phyloP scores from a whole-genome alignment of 1,140 invertebrate species.

The Drosophila nasuta region DNA sequence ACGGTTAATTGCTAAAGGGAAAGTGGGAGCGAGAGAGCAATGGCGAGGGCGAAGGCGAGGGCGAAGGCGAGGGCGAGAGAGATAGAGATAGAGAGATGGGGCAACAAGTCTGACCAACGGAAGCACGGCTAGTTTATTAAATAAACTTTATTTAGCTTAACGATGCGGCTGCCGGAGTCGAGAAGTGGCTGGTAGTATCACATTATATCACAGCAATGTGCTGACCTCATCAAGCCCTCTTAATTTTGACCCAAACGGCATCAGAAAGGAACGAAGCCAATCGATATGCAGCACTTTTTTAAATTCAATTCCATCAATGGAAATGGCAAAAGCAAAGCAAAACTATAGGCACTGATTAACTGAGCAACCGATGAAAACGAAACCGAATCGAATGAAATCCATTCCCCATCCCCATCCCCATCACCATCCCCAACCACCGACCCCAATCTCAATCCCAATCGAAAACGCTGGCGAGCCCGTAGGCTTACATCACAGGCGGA shows the following conservation, averaged over 20 bases:
- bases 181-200: constrained; percentile 6
- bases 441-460: not conserved
- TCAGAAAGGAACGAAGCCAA: constrained; percentile 6
- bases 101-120: not conserved
- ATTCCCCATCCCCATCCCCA: no score
- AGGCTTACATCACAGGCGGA: constrained; percentile 6
- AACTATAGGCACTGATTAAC: not conserved
- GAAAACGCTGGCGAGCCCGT: not conserved
- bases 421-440: not conserved
- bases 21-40: not conserved
- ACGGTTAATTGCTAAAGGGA: not conserved
- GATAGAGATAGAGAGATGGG: not conserved
- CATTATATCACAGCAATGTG: constrained; percentile 36
- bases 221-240: constrained; percentile 36
- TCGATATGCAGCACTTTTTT: constrained; percentile 20
- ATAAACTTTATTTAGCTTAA: constrained; percentile 15
- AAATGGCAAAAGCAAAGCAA: not conserved
- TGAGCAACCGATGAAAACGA: not conserved
- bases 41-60: not conserved
- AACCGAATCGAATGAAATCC: not conserved
- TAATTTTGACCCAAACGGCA: constrained; percentile 17
- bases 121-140: not conserved
- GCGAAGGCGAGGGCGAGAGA: not conserved
- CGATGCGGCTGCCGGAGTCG: constrained; percentile 2
- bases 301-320: constrained; percentile 17